Evolutionary conservation across 2,113 vertebrate genomes (phyloP), one percentile per base, ranked within the genome.

Genomic region (Himantopus leucocephalus): DNA sequence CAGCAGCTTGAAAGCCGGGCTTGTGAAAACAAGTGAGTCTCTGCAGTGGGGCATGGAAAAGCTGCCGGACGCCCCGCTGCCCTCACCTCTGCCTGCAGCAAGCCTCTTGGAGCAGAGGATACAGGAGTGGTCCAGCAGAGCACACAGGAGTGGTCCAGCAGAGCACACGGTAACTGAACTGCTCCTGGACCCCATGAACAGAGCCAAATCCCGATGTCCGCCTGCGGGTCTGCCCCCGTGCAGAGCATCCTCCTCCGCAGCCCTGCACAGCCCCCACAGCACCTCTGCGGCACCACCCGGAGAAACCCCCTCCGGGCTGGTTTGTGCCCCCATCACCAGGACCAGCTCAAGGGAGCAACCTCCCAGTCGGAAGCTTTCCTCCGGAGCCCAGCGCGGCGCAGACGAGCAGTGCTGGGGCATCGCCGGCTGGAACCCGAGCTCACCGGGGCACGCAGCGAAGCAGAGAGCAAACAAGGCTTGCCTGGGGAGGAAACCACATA

Each of bases 261-360:
- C 22, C 8, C 4, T 19, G 62, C 47, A 22, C 47, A 5, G 47
- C 63, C 12, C 29, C 45, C 53, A 2, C 3, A 23, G 78, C 24
- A 17, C 19, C 26, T 4, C 5, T 3, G 1, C 2, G 0, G 43
- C 7, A 5, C 11, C 22, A 29, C n/a, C 39, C 2, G 1, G n/a
- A 15, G 15, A 17, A 68, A 32, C 11, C 9, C 55, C 4, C 11
- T 10, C 55, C 3, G 1, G 29, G 22, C 35, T 43, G 26, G 14
- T 9, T 89, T 47, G 62, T 43, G 23, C 5, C 9, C 26, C 58
- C 35, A 14, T 6, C 19, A 11, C 10, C 48, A 32, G 41, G 10
- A 52, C 5, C 24, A 30, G 47, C 76, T 63, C 35, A 7, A 41
- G 35, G 50, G 14, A 85, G 43, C 24, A 30, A 27, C 6, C 4